phyloP scores from a whole-genome alignment of 2,888 invertebrate genomes.

The Aromia moschata region DNA sequence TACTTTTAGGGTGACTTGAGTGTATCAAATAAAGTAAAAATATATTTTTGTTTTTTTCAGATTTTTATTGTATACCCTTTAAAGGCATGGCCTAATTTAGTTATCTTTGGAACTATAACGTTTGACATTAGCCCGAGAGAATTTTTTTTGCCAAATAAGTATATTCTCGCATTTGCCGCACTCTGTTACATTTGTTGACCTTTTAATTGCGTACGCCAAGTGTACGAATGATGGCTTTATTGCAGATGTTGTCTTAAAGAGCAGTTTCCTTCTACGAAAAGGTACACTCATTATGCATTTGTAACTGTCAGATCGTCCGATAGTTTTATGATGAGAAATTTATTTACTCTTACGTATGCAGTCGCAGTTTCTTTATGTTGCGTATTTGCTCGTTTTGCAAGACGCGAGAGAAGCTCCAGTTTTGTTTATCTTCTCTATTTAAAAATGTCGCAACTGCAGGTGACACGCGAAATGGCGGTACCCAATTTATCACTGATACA shows the following conservation, averaged over 20 bases:
- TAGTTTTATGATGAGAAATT: conserved; percentile 36
- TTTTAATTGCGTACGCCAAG: conserved; percentile 40
- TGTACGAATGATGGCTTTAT: conserved; percentile 43
- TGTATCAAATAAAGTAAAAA: no score
- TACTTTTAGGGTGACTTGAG: no score
- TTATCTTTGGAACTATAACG: not conserved
- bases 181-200: conserved; percentile 33
- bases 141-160: not conserved
- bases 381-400: conserved; percentile 7
- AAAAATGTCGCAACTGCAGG: not conserved
- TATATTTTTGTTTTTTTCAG: no score
- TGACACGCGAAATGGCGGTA: not conserved
- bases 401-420: conserved; percentile 13
- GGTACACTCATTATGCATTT: conserved; percentile 33
- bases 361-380: not conserved
- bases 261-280: conserved; percentile 43
- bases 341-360: conserved; percentile 19
- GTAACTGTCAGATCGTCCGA: conserved; percentile 33
- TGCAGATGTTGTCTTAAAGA: conserved; percentile 42
- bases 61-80: not conserved
- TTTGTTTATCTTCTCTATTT: not conserved
- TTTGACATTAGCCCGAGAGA: not conserved
- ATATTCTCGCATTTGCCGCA: not conserved
- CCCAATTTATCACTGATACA: no score
- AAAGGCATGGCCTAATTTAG: not conserved